phyloP scores from a whole-genome alignment of 2,888 invertebrate species.

The Galeruca laticollis region DNA sequence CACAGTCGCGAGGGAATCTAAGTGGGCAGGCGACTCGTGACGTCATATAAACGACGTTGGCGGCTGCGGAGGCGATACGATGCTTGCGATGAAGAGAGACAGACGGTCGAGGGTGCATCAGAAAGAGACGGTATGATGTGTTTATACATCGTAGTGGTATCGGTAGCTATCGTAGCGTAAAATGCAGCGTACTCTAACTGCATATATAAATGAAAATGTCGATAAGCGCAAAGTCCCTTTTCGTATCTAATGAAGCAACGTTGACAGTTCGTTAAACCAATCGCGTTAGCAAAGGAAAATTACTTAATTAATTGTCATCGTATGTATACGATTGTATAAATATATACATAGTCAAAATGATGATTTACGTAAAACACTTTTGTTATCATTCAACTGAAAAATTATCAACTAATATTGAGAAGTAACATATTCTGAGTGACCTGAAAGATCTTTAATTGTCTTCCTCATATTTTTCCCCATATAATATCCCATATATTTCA shows the following conservation, averaged over 20 bases:
- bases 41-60: slow-evolving; percentile 4
- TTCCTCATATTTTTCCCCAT: too few species aligned
- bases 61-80: slow-evolving; percentile 9
- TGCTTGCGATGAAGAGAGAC: not conserved
- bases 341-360: too few species aligned
- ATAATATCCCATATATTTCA: too few species aligned
- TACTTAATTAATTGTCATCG: not conserved
- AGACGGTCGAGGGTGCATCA: slow-evolving; percentile 8
- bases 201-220: slow-evolving; percentile 57
- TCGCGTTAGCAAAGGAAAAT: not conserved
- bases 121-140: slow-evolving; percentile 16
- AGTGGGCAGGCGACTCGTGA: slow-evolving; percentile 16
- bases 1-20: not conserved
- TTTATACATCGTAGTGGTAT: slow-evolving; percentile 24
- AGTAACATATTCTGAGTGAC: too few species aligned
- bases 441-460: too few species aligned
- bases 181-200: slow-evolving; percentile 62
- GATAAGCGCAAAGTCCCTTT: slow-evolving; percentile 26
- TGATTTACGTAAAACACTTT: too few species aligned
- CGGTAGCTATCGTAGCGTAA: slow-evolving; percentile 56
- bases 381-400: too few species aligned
- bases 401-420: too few species aligned
- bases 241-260: not conserved
- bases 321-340: too few species aligned
- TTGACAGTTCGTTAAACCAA: not conserved